A percentile compares a stretch with the other conserved stretches of the same genome.
phyloP scores from a whole-genome alignment of 1,140 invertebrate genomes.

The Drosophila neocordata region DNA sequence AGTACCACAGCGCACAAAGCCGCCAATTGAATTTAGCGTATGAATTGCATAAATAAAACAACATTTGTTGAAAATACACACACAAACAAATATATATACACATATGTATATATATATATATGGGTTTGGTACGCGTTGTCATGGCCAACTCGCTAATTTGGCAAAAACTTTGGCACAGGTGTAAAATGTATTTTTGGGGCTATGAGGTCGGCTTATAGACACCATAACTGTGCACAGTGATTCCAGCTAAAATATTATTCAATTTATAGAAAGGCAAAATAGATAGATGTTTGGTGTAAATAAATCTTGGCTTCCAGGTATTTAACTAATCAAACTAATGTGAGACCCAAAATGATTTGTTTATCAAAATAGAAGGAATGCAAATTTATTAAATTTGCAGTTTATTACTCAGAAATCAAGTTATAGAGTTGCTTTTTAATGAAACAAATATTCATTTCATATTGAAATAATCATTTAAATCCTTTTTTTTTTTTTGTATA shows the following conservation, averaged over 20 bases:
- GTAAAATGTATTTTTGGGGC: slow-evolving; percentile 51
- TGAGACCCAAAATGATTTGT: too few species aligned
- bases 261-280: too few species aligned
- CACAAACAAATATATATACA: slow-evolving; percentile 11
- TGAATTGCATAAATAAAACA: slow-evolving; percentile 56
- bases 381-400: too few species aligned
- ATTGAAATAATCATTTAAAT: too few species aligned
- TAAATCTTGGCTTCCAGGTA: too few species aligned
- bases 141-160: slow-evolving; percentile 57
- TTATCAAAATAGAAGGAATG: too few species aligned
- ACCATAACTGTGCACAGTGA: slow-evolving; percentile 23
- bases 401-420: too few species aligned
- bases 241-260: too few species aligned
- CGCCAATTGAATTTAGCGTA: slow-evolving; percentile 68
- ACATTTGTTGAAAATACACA: slow-evolving; percentile 37
- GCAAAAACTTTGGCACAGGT: slow-evolving; percentile 66
- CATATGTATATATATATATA: background rate
- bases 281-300: too few species aligned
- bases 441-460: too few species aligned
- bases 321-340: too few species aligned
- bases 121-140: slow-evolving; percentile 26
- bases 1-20: slow-evolving; percentile 40
- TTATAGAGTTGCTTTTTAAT: too few species aligned
- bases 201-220: slow-evolving; percentile 54
- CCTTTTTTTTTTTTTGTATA: background rate